Evolutionary conservation across 2,113 vertebrate species (phyloP).

Genomic region (Chelonoidis abingdonii): DNA sequence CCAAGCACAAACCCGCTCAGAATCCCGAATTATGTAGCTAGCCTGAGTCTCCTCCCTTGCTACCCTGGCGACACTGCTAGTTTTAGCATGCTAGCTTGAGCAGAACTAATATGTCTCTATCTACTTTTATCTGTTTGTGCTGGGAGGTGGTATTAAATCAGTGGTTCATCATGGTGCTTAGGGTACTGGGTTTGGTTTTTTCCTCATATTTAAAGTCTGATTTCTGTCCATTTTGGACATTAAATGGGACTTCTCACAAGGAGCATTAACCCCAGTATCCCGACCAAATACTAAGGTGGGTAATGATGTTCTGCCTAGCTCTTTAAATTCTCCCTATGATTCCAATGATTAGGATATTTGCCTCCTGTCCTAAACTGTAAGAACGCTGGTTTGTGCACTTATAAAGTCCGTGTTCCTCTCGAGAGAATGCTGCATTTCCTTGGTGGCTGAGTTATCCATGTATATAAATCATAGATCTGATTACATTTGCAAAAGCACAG

Average conservation of each 20-base stretch:
- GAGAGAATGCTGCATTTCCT: background rate
- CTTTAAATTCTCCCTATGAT: background rate
- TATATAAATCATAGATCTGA: fast-evolving
- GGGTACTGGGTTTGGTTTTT: background rate
- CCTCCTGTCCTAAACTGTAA: background rate
- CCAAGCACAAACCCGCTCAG: no score
- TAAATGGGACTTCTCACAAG: background rate
- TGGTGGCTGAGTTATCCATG: background rate
- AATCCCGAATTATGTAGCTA: background rate
- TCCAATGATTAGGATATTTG: background rate
- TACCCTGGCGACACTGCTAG: background rate
- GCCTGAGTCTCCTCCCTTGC: background rate
- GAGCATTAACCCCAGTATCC: background rate
- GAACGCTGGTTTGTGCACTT: background rate
- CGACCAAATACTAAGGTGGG: background rate
- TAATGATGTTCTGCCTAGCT: fast-evolving
- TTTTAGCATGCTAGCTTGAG: background rate
- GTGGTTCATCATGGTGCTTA: background rate
- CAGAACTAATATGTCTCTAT: background rate
- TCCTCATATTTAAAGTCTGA: background rate
- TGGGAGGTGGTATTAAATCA: background rate
- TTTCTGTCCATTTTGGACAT: background rate
- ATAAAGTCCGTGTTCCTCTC: background rate
- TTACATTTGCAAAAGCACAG: background rate
- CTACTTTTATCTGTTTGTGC: background rate